Base-by-base conservation (phyloP, 1,140 invertebrate genomes). In the Coenobita brevimanus region DNA sequence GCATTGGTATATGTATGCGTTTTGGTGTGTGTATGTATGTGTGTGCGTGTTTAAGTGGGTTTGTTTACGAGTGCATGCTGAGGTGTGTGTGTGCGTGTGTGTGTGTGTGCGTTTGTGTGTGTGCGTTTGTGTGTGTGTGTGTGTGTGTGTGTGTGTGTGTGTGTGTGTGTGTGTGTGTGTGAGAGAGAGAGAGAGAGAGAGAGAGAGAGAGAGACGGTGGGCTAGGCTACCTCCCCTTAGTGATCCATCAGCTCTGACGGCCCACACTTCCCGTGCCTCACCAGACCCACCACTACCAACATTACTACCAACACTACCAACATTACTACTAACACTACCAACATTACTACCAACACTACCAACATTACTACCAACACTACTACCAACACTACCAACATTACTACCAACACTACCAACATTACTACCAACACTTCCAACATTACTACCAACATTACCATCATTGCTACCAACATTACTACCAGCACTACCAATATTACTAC, bases 201-300 rank as follows among this genome's bases (percentile, higher is more conserved):
- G 67, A 33, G 38, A 46, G 81, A 50, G 43, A 71, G 64, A 71
- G 64, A 38, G 46, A 38, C 57, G n/a, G 41, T 15, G 27, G 1
- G 17, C 38, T 67, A 10, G 62, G 64, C 50, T 62, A 8, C 38
- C 84, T 76, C 64, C 60, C 84, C 84, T 54, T 54, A 87, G 84
- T 80, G 84, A 80, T 80, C 76, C 76, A 87, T 87, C 84, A 87
- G 84, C 33, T 3, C 60, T 87, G 84, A 87, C 84, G 84, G 84
- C 75, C 84, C 84, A 80, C 84, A 87, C 84, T 87, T 87, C 84
- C 84, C 84, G 75, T 87, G 33, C 84, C 76, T 60, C 30, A 67
- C 4, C 21, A 6, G 6, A 6, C 13, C 10, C 24, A 1, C 33
- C 64, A 69, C 33, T 33, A 69, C 33, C 10, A 69, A 21, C 57